These are phyloP conservation scores for Hirtodrosophila confusa DNA, from an alignment of 2,888 invertebrate genomes.

Conservation along the genomic window DNA sequence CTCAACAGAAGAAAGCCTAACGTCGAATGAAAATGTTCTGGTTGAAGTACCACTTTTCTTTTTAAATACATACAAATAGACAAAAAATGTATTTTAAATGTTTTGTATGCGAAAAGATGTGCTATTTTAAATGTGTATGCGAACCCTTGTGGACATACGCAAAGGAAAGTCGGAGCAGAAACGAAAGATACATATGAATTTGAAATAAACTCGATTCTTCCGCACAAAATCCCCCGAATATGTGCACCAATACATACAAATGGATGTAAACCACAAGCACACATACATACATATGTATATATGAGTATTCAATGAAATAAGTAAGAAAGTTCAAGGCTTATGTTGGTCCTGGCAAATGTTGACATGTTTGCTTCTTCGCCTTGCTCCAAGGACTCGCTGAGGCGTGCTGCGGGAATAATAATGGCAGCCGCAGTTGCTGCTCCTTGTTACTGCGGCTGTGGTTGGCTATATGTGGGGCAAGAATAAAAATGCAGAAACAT, in stretches of 20 bases:
- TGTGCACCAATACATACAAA: conserved; percentile 28
- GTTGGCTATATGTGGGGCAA: conserved; percentile 18
- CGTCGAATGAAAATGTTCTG: too few relatives aligned
- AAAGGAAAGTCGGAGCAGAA: conserved; percentile 4
- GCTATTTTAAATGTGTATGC: conserved; percentile 11
- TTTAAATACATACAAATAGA: too few relatives aligned
- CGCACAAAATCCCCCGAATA: conserved; percentile 49
- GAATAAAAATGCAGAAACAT: conserved; percentile 51
- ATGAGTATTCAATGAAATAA: conserved; percentile 23
- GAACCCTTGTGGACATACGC: conserved; percentile 13
- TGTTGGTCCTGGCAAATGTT: conserved; percentile 61
- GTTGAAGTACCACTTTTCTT: too few relatives aligned
- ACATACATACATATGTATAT: conserved; percentile 4
- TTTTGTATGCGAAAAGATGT: background rate
- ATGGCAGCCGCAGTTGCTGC: conserved; percentile 42
- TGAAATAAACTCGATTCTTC: conserved; percentile 59
- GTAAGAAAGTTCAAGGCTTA: conserved; percentile 67
- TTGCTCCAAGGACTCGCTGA: conserved; percentile 50
- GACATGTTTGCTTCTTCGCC: conserved; percentile 55
- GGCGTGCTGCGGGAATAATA: conserved; percentile 63
- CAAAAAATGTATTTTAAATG: background rate
- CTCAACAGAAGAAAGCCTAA: background rate
- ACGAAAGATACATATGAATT: conserved; percentile 45
- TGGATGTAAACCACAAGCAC: conserved; percentile 15
- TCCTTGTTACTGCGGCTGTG: conserved; percentile 23